These are phyloP conservation scores for Megalonaias nervosa DNA, from an alignment of 1,140 invertebrate species.

Conservation along the genomic window DNA sequence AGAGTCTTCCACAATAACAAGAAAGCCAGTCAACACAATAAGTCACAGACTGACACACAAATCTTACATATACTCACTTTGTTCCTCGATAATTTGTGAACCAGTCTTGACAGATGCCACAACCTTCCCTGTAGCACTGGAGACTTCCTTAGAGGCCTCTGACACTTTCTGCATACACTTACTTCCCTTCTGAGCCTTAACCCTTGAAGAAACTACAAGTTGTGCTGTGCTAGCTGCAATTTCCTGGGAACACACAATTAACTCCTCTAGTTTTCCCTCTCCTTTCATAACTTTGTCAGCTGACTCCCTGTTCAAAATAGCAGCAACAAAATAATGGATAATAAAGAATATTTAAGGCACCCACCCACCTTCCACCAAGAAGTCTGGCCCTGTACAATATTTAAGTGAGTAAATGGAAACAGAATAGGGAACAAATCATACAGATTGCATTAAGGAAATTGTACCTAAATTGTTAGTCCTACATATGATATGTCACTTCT, in stretches of 20 bases:
- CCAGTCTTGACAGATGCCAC: constrained; percentile 94
- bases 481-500: no score
- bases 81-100: constrained; percentile 88
- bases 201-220: constrained; percentile 92
- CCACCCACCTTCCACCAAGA: no score
- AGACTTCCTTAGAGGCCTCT: constrained; percentile 89
- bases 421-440: no score
- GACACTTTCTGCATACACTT: constrained; percentile 84
- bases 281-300: constrained; percentile 93
- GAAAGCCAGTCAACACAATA: no score
- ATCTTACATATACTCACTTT: constrained; percentile 74
- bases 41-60: constrained; percentile 38
- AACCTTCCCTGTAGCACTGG: constrained; percentile 90
- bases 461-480: no score
- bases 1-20: background rate
- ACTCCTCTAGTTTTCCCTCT: constrained; percentile 91
- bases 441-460: no score
- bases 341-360: no score
- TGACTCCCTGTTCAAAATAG: constrained; percentile 79
- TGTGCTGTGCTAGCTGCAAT: constrained; percentile 98
- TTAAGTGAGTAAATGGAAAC: no score
- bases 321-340: no score
- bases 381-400: no score
- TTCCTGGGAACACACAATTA: constrained; percentile 97
- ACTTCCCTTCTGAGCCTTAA: constrained; percentile 85